These are phyloP conservation scores for Marasmarcha lunaedactyla DNA, from an alignment of 2,888 invertebrate genomes.

Conservation along the genomic window DNA sequence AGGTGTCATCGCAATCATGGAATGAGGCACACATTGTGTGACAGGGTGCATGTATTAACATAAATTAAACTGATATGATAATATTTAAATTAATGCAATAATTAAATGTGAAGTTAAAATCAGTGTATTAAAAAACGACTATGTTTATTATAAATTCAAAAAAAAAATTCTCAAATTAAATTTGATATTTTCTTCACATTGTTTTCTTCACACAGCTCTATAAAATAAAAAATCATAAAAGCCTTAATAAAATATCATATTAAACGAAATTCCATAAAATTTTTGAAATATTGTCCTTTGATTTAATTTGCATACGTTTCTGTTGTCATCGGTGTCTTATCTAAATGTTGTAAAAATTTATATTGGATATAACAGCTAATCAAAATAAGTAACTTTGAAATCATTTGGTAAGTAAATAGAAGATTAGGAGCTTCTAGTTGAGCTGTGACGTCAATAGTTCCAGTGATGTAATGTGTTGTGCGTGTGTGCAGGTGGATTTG, in stretches of 20 bases:
- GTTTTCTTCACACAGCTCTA: slow-evolving; percentile 5
- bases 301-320: not conserved
- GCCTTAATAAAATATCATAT: too few species aligned
- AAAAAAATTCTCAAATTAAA: too few species aligned
- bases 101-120: slow-evolving; percentile 4
- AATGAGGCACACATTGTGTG: slow-evolving; percentile 50
- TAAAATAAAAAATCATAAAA: slow-evolving; percentile 15
- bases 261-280: too few species aligned
- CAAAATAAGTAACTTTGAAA: too few species aligned
- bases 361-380: too few species aligned
- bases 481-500: slow-evolving; percentile 81
- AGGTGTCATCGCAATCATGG: slow-evolving; percentile 1
- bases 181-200: slow-evolving; percentile 8
- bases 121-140: too few species aligned
- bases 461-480: too few species aligned
- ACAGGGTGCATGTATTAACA: slow-evolving; percentile 63
- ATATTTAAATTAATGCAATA: slow-evolving; percentile 2
- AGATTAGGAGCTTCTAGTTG: too few species aligned
- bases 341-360: too few species aligned
- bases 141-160: too few species aligned
- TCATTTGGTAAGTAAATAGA: too few species aligned
- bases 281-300: not conserved
- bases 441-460: too few species aligned
- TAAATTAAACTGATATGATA: not conserved
- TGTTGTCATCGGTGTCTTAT: slow-evolving; percentile 2